Conservation (phyloP, 2,797 vertebrate species). For the Arctocebus calabarensis region DNA sequence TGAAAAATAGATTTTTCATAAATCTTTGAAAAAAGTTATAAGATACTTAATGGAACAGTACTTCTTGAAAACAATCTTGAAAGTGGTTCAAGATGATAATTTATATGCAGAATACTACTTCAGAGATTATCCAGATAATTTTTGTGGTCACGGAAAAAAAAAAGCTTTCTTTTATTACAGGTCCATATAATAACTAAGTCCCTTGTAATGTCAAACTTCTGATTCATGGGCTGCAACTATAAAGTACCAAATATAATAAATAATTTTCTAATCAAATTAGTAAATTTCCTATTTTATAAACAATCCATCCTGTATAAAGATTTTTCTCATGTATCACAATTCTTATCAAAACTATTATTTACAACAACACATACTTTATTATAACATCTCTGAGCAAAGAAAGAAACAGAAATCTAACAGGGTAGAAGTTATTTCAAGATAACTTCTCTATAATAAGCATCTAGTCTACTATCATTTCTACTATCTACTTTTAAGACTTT, state of each 20-base stretch:
- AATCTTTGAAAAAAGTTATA: neutral
- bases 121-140: neutral
- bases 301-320: neutral
- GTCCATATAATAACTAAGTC: neutral
- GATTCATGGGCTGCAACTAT: neutral
- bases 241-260: neutral
- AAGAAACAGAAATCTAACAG: neutral
- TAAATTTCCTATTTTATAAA: neutral
- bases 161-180: neutral
- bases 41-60: neutral
- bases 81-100: neutral
- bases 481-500: neutral
- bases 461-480: neutral
- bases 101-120: neutral
- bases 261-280: neutral
- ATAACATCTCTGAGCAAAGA: neutral
- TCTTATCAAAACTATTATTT: neutral
- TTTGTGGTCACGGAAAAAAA: neutral
- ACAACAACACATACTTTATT: neutral
- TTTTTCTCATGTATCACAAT: neutral
- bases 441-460: neutral
- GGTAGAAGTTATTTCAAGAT: neutral
- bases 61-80: conserved; percentile 2
- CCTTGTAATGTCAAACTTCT: neutral
- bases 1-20: neutral